Evolutionary conservation across 2,113 vertebrate species (phyloP).

Genomic region (Oreochromis spilurus): DNA sequence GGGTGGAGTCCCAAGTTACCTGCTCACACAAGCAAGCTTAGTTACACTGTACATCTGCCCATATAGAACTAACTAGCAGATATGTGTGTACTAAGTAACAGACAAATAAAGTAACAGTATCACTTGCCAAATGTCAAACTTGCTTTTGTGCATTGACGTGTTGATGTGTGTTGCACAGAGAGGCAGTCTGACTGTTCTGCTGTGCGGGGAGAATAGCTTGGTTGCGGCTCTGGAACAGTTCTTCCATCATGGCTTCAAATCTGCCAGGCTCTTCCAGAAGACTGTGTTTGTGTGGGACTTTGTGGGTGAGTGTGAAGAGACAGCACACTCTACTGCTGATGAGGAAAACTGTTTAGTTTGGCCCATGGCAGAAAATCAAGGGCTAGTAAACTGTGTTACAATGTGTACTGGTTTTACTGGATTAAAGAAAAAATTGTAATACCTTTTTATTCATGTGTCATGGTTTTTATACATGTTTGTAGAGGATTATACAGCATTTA

Average conservation of each 20-base stretch:
- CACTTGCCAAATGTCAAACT: neutral
- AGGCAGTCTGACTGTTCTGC: slow-evolving; percentile 85
- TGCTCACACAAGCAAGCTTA: neutral
- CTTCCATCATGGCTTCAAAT: slow-evolving; percentile 90
- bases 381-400: neutral
- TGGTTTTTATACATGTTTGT: neutral
- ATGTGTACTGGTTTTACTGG: neutral
- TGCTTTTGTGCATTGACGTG: neutral
- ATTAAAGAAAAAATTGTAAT: neutral
- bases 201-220: slow-evolving; percentile 87
- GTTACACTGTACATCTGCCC: neutral
- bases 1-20: neutral
- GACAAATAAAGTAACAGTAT: neutral
- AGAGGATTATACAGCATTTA: neutral
- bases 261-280: slow-evolving; percentile 90
- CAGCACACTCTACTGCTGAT: neutral
- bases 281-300: slow-evolving; percentile 95
- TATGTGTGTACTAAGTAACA: neutral
- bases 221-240: slow-evolving; percentile 87
- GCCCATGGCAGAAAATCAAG: neutral
- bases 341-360: neutral
- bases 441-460: too few relatives aligned
- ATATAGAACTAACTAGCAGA: neutral
- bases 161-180: slow-evolving; percentile 69
- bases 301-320: slow-evolving; percentile 77